Evolutionary conservation across 1,140 invertebrate genomes (phyloP).

Genomic region (Drosophila truncata): DNA sequence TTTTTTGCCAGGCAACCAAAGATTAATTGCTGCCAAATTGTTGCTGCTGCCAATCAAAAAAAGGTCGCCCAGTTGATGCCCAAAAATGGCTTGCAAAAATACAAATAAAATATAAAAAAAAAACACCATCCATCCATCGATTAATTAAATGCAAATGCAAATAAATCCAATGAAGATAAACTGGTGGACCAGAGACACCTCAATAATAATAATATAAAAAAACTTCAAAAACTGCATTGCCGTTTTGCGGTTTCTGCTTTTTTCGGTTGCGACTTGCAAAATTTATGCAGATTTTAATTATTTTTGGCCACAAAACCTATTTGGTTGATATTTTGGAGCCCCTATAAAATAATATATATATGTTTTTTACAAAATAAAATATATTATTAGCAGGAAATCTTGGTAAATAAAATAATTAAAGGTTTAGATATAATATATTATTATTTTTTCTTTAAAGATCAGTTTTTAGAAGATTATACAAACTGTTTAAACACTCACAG

Average conservation of each 20-base stretch:
- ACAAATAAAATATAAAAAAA: constrained; percentile 14
- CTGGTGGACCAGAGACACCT: constrained; percentile 38
- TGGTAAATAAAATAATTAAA: not conserved
- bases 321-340: constrained; percentile 21
- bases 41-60: constrained; percentile 80
- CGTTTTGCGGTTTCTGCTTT: constrained; percentile 51
- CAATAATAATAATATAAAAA: constrained; percentile 35
- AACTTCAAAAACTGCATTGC: constrained; percentile 68
- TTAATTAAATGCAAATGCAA: constrained; percentile 81
- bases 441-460: not conserved
- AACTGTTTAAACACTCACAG: not conserved
- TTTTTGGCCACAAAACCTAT: not conserved
- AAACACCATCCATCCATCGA: constrained; percentile 38
- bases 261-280: constrained; percentile 61
- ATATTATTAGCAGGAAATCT: not conserved
- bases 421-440: not conserved
- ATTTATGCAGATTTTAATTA: constrained; percentile 66
- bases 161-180: constrained; percentile 66
- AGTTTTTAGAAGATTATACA: not conserved
- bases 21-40: constrained; percentile 76
- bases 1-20: constrained; percentile 24
- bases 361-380: not conserved
- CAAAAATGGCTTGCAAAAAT: constrained; percentile 52
- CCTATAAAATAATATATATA: not conserved
- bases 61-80: constrained; percentile 78